phyloP scores from a whole-genome alignment of 64 coral and sea anemone species.

The Pocillopora verrucosa region DNA sequence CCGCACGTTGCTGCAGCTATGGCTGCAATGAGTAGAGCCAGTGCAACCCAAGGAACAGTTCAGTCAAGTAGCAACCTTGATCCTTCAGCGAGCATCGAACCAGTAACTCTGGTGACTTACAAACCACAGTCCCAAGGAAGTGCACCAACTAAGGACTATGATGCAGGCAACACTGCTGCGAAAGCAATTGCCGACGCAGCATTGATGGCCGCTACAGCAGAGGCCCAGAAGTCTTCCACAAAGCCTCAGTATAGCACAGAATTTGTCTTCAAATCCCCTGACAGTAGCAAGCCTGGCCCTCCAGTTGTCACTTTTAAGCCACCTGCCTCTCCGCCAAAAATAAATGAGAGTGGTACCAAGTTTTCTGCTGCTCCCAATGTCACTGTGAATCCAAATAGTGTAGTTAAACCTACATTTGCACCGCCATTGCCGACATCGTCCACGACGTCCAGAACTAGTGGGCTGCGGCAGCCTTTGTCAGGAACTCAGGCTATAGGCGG shows the following conservation, averaged over 20 bases:
- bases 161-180: slow-evolving; percentile 5
- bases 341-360: neutral
- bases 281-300: slow-evolving; percentile 39
- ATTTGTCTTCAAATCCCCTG: slow-evolving; percentile 40
- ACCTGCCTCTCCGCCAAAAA: neutral
- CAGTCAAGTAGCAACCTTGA: slow-evolving; percentile 47
- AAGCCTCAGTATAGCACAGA: slow-evolving; percentile 65
- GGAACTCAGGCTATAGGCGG: neutral
- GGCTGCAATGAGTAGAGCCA: slow-evolving; percentile 57
- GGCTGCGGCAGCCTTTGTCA: neutral
- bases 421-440: neutral
- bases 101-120: slow-evolving; percentile 43
- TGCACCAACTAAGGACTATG: neutral
- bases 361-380: slow-evolving; percentile 44
- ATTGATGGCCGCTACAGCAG: slow-evolving; percentile 37
- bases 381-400: slow-evolving; percentile 38
- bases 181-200: slow-evolving; percentile 52
- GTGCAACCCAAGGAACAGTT: neutral
- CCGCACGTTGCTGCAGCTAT: slow-evolving; percentile 29
- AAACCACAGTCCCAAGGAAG: slow-evolving; percentile 13
- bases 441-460: neutral
- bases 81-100: slow-evolving; percentile 61
- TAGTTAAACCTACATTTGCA: slow-evolving; percentile 28
- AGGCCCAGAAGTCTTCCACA: slow-evolving; percentile 32
- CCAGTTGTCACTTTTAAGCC: slow-evolving; percentile 63